Base-by-base conservation (phyloP, 2,113 vertebrate species). In the Typhlomys cinereus region DNA sequence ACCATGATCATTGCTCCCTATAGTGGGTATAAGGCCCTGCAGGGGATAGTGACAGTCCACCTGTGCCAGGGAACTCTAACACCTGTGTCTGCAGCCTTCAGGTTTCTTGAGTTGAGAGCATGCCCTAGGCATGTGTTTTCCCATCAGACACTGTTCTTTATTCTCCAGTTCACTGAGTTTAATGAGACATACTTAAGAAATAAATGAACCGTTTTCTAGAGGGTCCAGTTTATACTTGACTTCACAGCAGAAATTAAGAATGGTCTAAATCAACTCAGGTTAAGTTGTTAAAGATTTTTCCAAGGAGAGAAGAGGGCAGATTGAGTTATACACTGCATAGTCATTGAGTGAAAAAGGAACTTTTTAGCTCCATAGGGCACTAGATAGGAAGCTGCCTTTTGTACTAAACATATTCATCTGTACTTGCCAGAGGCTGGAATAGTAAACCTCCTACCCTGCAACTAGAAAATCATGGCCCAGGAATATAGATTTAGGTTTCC, bases 151-250 rank as follows among this genome's bases (percentile, higher is more conserved):
- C 29, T 46, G 36, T 79, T 69, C n/a, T n/a, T n/a, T 46, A 52
- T 46, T 27, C 50, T 69, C 41, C 36, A 1, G 73, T 69, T 82
- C 12, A 7, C 17, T 93, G 78, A 73, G 31, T 64, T 94, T 92
- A 95, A 95, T 89, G 79, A 86, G 67, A 85, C 50, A 59, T 59
- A 73, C 27, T 89, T 91, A 29, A 89, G 92, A 93, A 94, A 79
- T 59, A 80, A 96, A 83, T 70, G 64, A 59, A 73, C 50, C 41
- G 0, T 83, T 89, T 81, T 80, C 84, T 89, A 25, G 29, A 83
- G 46, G 66, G 71, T 81, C 21, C 29, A 70, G 29, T 85, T 94
- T 75, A 89, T 82, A n/a, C n/a, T n/a, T 0, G 17, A 83, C 79
- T 90, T 90, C 87, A 88, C 39, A 84, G 15, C 41, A 86, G 59